Evolutionary conservation across 2,888 invertebrate species (phyloP), one percentile per base, ranked within the genome.

Genomic region (Idaea straminata): DNA sequence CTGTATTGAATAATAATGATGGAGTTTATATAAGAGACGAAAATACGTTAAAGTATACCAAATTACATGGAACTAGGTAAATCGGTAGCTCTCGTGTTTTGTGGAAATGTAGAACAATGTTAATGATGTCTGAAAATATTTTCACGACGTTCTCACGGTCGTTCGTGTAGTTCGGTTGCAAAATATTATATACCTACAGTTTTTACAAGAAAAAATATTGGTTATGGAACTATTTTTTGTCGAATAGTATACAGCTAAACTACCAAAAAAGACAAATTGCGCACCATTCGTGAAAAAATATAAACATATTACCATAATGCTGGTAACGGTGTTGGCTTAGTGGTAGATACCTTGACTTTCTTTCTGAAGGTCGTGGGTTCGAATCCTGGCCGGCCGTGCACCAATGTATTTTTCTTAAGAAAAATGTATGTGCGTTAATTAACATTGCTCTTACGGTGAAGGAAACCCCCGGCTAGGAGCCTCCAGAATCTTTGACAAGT

Each of bases 61-160:
- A 47, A 10, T 13, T 47, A 47, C 13, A 47, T 47, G 13, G 47
- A 47, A 47, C 47, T 7, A 47, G 47, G 7, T 47, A 47, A 47
- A 6, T 47, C 47, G 47, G 47, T 47, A 47, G 13, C 13, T 47
- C 47, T 47, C 47, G 47, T 47, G 47, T 47, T 10, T 47, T 47
- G 13, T 64, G 64, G 61, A 64, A 66, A 69, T 69, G 64, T 72
- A 69, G 71, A 72, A 69, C 69, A 71, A 65, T 69, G 67, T 65
- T 66, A 64, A 66, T 62, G 67, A 62, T 57, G 59, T 62, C 66
- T 67, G 69, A 69, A 69, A 69, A 71, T 69, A 69, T 69, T 69
- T 71, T 71, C 63, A 66, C 67, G 61, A 63, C 67, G 64, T 63
- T 67, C 65, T 66, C 67, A 72, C 69, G 69, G 69, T 62, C 72